These are phyloP conservation scores for Xenops minutus DNA, from an alignment of 2,797 vertebrate species.

Conservation along the genomic window DNA sequence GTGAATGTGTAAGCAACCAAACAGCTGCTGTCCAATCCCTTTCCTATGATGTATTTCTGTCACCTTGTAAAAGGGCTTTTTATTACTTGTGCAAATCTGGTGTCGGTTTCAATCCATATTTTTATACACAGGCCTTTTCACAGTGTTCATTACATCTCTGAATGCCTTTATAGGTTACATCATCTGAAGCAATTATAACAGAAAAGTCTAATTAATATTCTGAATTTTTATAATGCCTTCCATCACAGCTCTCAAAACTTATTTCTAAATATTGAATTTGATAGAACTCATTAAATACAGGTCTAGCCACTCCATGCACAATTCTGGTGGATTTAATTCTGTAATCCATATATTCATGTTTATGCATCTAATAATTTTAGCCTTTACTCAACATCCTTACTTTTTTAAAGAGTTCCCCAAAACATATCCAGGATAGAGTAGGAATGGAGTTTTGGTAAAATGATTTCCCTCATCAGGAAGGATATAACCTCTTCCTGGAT, in stretches of 20 bases:
- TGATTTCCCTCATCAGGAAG: too few relatives aligned
- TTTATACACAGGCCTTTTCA: background rate
- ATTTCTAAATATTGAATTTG: background rate
- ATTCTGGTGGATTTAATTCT: background rate
- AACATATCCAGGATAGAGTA: background rate
- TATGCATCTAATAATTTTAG: background rate
- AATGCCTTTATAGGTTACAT: background rate
- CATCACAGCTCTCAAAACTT: background rate
- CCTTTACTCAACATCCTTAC: background rate
- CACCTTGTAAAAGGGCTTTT: slow-evolving; percentile 7
- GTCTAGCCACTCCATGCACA: background rate
- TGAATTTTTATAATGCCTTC: background rate
- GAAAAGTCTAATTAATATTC: background rate
- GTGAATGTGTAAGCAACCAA: background rate
- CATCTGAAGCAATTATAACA: background rate
- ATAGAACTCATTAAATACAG: background rate
- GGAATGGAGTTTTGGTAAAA: background rate
- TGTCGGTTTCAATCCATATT: background rate
- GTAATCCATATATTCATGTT: background rate
- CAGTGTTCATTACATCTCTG: background rate
- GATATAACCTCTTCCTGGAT: background rate
- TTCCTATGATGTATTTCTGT: background rate
- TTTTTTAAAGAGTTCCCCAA: background rate
- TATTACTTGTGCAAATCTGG: background rate
- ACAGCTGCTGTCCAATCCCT: background rate